These are phyloP conservation scores for Fringilla coelebs DNA, from an alignment of 2,797 vertebrate species.

Conservation along the genomic window DNA sequence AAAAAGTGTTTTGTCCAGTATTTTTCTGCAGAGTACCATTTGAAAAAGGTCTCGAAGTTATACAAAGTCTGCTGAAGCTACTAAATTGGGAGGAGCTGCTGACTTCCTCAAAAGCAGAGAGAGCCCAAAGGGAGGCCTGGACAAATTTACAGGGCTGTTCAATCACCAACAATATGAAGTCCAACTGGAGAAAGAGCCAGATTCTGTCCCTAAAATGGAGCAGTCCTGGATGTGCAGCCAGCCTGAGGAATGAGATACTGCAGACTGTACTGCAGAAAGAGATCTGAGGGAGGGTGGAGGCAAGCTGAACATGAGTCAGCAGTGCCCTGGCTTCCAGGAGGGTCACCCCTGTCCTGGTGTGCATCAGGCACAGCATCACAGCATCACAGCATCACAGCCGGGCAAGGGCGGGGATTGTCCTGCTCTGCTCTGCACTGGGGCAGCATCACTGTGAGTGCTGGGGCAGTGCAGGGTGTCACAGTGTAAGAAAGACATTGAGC, in stretches of 20 bases:
- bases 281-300: accelerated
- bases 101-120: not conserved
- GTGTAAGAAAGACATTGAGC: not conserved
- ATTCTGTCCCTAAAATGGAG: not conserved
- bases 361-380: no score
- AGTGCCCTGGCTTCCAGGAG: not conserved
- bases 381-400: not conserved
- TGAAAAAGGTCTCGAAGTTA: not conserved
- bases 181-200: not conserved
- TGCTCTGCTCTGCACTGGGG: no score
- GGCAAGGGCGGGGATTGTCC: not conserved
- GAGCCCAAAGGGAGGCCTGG: not conserved
- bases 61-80: not conserved
- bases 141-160: not conserved
- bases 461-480: not conserved
- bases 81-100: not conserved
- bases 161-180: not conserved
- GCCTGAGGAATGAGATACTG: not conserved
- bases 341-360: accelerated
- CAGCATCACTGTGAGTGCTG: not conserved
- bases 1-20: not conserved
- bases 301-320: accelerated
- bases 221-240: not conserved
- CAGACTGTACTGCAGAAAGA: not conserved
- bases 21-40: not conserved